Conservation (phyloP, 2,797 vertebrate genomes). For the Lacerta agilis region DNA sequence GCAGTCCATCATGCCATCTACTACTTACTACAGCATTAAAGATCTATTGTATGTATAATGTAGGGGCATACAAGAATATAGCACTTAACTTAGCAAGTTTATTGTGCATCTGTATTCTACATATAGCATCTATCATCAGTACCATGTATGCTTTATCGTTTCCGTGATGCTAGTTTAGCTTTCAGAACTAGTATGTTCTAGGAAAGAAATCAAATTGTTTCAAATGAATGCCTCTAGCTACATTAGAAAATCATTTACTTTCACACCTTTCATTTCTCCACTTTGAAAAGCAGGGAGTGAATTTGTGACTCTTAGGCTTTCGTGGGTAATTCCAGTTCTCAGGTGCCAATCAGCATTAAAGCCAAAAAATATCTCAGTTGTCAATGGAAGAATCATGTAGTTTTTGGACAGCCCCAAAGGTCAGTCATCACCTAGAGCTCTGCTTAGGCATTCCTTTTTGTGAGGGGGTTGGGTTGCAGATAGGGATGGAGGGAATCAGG, state of each 20-base stretch:
- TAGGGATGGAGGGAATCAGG: too few relatives aligned
- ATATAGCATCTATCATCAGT: neutral
- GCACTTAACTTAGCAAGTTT: neutral
- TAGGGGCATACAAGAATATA: neutral
- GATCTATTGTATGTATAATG: neutral
- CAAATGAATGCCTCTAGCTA: constrained; percentile 45
- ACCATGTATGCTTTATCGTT: neutral
- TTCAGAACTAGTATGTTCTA: constrained; percentile 26
- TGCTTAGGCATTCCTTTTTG: neutral
- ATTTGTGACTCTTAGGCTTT: constrained; percentile 49
- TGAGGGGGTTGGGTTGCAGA: neutral
- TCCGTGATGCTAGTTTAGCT: neutral
- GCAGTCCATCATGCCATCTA: too few relatives aligned
- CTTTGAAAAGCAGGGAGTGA: constrained; percentile 45
- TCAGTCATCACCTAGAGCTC: neutral
- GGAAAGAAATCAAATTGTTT: constrained; percentile 17
- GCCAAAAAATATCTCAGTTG: constrained; percentile 40
- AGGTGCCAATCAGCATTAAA: constrained; percentile 62
- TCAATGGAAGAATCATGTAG: constrained; percentile 38
- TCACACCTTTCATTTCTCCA: constrained; percentile 35
- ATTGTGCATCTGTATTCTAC: neutral
- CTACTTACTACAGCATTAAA: neutral
- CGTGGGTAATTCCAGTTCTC: constrained; percentile 52
- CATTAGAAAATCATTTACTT: constrained; percentile 43
- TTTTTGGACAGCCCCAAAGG: neutral